These are phyloP conservation scores for Lutjanus campechanus DNA, from an alignment of 2,797 vertebrate species.

Conservation along the genomic window DNA sequence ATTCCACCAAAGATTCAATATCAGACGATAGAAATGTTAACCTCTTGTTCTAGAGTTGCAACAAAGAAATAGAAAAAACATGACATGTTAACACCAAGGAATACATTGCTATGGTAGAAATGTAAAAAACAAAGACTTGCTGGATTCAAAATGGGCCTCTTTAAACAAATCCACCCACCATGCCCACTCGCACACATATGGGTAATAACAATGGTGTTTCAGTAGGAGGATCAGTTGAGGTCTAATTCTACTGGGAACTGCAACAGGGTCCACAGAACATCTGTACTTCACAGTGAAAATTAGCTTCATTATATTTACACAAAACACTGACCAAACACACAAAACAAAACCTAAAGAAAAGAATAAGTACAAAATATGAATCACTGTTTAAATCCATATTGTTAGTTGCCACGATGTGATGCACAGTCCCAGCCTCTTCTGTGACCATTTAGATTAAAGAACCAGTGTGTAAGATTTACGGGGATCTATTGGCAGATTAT, in stretches of 20 bases:
- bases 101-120: slow-evolving; percentile 43
- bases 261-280: slow-evolving; percentile 65
- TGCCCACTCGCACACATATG: slow-evolving; percentile 45
- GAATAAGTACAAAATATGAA: slow-evolving; percentile 58
- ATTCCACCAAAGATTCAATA: slow-evolving; percentile 25
- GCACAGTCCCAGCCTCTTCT: slow-evolving; percentile 49
- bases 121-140: background rate
- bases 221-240: slow-evolving; percentile 40
- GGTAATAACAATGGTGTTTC: slow-evolving; percentile 44
- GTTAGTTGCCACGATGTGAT: slow-evolving; percentile 26
- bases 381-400: slow-evolving; percentile 18
- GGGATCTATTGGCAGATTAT: no score
- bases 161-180: slow-evolving; percentile 48
- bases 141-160: slow-evolving; percentile 45
- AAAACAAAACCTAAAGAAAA: slow-evolving; percentile 37
- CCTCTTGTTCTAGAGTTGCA: slow-evolving; percentile 43
- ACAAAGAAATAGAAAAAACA: slow-evolving; percentile 47
- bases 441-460: slow-evolving; percentile 21
- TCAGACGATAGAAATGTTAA: slow-evolving; percentile 44
- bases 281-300: slow-evolving; percentile 68
- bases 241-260: slow-evolving; percentile 57
- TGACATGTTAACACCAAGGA: slow-evolving; percentile 43
- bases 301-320: slow-evolving; percentile 60
- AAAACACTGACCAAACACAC: slow-evolving; percentile 61
- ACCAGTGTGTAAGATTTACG: no score